Evolutionary conservation across 92 coral and sea anemone species (phyloP).

Genomic region (Heteractis magnifica): DNA sequence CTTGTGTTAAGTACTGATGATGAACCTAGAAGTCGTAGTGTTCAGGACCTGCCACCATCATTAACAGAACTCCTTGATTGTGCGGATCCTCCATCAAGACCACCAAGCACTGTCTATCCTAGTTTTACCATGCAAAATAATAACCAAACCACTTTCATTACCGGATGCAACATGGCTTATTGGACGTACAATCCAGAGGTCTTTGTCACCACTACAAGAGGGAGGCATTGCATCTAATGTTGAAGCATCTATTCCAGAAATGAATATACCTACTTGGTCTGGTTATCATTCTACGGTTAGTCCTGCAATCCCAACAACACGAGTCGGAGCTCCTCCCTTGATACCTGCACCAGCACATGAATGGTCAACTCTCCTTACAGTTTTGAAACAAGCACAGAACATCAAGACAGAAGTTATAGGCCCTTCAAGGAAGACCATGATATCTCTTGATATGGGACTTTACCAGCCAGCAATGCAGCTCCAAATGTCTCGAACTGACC

Average conservation of each 20-base stretch:
- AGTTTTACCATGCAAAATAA: slow-evolving; percentile 8
- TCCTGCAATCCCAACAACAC: slow-evolving; percentile 16
- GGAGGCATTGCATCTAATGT: not conserved
- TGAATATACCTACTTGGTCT: slow-evolving; percentile 39
- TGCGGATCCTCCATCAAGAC: slow-evolving; percentile 42
- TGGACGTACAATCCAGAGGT: slow-evolving; percentile 22
- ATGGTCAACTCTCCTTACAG: slow-evolving; percentile 41
- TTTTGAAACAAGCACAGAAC: slow-evolving; percentile 37
- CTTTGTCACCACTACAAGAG: not conserved
- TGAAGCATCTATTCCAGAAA: not conserved
- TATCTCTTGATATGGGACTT: slow-evolving; percentile 40
- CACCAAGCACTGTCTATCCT: slow-evolving; percentile 34
- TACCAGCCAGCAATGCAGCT: slow-evolving; percentile 36
- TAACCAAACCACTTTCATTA: slow-evolving; percentile 11
- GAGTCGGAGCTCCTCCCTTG: slow-evolving; percentile 32
- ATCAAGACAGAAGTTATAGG: slow-evolving; percentile 30
- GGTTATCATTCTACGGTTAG: slow-evolving; percentile 55
- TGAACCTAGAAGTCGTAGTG: slow-evolving; percentile 3
- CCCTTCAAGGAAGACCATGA: slow-evolving; percentile 30
- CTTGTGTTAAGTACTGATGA: slow-evolving; percentile 16
- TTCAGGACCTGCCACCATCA: slow-evolving; percentile 23
- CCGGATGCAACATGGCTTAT: slow-evolving; percentile 36
- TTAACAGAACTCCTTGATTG: slow-evolving; percentile 39
- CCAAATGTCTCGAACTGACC: slow-evolving; percentile 34
- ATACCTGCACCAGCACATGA: slow-evolving; percentile 41